These are phyloP conservation scores for Xiphorhynchus elegans DNA, from an alignment of 2,113 vertebrate genomes.

Conservation along the genomic window DNA sequence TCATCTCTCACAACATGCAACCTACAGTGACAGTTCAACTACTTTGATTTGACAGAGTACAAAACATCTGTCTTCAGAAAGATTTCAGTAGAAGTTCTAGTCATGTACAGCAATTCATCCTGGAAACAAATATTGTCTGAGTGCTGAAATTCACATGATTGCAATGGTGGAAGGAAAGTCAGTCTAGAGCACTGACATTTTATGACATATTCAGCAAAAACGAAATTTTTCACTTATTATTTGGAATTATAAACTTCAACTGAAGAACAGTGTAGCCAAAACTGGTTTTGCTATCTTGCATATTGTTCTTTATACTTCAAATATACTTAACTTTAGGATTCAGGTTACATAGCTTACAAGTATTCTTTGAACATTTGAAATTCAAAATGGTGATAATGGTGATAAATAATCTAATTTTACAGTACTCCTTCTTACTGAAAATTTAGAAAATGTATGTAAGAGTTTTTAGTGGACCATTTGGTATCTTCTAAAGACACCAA, in stretches of 20 bases:
- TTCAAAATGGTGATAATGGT: not conserved
- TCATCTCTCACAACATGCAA: not conserved
- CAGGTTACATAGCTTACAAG: not conserved
- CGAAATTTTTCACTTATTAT: not conserved
- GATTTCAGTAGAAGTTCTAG: not conserved
- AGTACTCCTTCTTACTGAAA: not conserved
- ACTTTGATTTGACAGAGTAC: not conserved
- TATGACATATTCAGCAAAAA: not conserved
- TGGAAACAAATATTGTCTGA: not conserved
- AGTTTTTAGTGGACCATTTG: not conserved
- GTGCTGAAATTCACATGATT: not conserved
- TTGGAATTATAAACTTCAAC: not conserved
- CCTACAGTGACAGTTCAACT: not conserved
- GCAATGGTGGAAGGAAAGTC: not conserved
- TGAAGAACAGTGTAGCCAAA: not conserved
- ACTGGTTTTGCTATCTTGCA: not conserved
- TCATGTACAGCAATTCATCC: not conserved
- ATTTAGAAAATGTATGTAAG: not conserved
- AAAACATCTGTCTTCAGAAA: not conserved
- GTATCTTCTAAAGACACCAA: not conserved
- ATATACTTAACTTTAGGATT: not conserved
- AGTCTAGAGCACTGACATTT: not conserved
- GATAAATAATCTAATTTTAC: not conserved
- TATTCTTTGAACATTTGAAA: not conserved
- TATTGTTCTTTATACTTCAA: not conserved